phyloP scores from a whole-genome alignment of 2,888 invertebrate genomes.

The Monoplex corrugatus region DNA sequence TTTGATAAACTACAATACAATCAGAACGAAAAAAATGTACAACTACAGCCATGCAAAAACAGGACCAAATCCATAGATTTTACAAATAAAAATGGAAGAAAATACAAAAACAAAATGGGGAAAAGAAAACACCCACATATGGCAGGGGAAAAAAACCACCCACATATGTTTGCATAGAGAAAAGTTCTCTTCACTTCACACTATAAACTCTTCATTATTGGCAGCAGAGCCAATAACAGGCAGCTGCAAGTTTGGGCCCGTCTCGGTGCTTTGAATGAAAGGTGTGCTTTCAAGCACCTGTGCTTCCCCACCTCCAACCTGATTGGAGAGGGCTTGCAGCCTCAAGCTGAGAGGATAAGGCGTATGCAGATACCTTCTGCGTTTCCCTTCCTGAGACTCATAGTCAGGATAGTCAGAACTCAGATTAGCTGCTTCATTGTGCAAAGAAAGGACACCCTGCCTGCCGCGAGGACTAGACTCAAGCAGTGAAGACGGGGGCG shows the following conservation, averaged over 20 bases:
- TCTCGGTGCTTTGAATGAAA: neutral
- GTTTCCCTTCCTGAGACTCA: neutral
- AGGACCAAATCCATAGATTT: too few relatives aligned
- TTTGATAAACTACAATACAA: too few relatives aligned
- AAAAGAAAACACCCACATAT: neutral
- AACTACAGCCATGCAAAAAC: too few relatives aligned
- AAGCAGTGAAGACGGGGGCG: neutral
- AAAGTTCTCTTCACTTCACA: too few relatives aligned
- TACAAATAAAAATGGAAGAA: too few relatives aligned
- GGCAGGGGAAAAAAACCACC: too few relatives aligned
- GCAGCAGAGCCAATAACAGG: neutral
- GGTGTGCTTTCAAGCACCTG: neutral
- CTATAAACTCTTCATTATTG: neutral
- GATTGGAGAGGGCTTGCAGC: neutral
- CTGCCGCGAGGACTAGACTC: neutral
- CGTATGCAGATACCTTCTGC: slow-evolving; percentile 19
- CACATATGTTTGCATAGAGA: too few relatives aligned
- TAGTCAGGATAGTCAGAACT: neutral
- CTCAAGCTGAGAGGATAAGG: slow-evolving; percentile 21
- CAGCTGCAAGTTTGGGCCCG: neutral
- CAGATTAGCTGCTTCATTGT: neutral
- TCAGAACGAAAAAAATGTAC: too few relatives aligned
- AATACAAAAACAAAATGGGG: neutral
- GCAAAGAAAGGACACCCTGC: neutral
- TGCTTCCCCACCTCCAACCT: neutral